Conservation (phyloP, 2,113 vertebrate genomes). For the Arizona elegans region DNA sequence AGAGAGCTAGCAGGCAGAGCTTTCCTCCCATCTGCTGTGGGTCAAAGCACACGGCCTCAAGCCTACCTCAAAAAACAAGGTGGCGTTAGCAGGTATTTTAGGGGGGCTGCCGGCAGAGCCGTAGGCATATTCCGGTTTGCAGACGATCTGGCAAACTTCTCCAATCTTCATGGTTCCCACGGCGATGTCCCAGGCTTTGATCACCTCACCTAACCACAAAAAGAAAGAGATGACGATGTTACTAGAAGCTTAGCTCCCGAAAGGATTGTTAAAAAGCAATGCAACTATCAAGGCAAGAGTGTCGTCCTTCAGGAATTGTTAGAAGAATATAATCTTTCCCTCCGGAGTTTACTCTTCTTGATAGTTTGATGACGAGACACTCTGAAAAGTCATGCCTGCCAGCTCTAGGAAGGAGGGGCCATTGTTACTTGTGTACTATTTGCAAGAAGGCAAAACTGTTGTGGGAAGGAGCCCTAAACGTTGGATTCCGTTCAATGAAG, state of each 20-base stretch:
- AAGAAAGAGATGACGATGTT: not conserved
- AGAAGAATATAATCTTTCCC: not conserved
- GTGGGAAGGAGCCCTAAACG: not conserved
- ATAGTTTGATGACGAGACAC: not conserved
- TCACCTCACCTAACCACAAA: slow-evolving; percentile 83
- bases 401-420: not conserved
- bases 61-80: slow-evolving; percentile 90
- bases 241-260: not conserved
- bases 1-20: not conserved
- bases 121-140: slow-evolving; percentile 93
- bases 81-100: slow-evolving; percentile 91
- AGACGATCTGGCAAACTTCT: slow-evolving; percentile 86
- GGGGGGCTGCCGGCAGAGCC: slow-evolving; percentile 93
- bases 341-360: not conserved
- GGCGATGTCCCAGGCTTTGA: slow-evolving; percentile 96
- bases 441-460: not conserved
- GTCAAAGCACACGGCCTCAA: not conserved
- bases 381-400: not conserved
- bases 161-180: slow-evolving; percentile 92
- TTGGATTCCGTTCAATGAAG: not conserved
- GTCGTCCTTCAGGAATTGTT: not conserved
- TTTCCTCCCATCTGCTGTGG: rapidly evolving
- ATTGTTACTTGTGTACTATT: not conserved
- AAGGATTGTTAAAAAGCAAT: not conserved
- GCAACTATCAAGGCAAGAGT: not conserved